Evolutionary conservation across 2,888 invertebrate species (phyloP).

Genomic region (Blomia tropicalis): DNA sequence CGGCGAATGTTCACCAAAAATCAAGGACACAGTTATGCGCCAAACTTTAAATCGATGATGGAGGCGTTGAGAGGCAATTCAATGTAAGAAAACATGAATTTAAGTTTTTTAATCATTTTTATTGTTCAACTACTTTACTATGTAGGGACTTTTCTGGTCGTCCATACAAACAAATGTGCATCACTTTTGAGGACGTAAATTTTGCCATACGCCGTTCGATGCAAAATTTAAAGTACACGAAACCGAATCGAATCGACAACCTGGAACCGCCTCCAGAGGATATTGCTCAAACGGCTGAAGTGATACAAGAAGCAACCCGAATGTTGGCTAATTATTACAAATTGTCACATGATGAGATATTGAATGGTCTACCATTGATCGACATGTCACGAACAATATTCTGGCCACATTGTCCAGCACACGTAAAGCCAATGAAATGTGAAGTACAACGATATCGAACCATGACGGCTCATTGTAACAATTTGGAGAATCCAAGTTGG

Average conservation of each 20-base stretch:
- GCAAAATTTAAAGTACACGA: constrained; percentile 7
- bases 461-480: constrained; percentile 61
- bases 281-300: constrained; percentile 51
- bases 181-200: constrained; percentile 26
- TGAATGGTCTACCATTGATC: constrained; percentile 33
- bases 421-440: constrained; percentile 30
- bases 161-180: constrained; percentile 21
- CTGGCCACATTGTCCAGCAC: constrained; percentile 32
- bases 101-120: not conserved
- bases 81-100: no score
- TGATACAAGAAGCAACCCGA: constrained; percentile 25
- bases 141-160: no score
- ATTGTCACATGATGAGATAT: constrained; percentile 32
- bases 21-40: not conserved
- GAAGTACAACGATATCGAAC: constrained; percentile 42
- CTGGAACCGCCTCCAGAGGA: constrained; percentile 83
- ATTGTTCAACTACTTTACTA: not conserved
- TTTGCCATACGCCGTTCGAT: constrained; percentile 24
- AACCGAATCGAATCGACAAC: constrained; percentile 22
- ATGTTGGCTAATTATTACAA: constrained; percentile 25
- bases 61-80: not conserved
- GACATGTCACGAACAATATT: constrained; percentile 33
- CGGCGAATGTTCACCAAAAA: not conserved
- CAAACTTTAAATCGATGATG: not conserved
- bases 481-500: constrained; percentile 47